Conservation (phyloP, 2,113 vertebrate genomes). For the Cygnus atratus region DNA sequence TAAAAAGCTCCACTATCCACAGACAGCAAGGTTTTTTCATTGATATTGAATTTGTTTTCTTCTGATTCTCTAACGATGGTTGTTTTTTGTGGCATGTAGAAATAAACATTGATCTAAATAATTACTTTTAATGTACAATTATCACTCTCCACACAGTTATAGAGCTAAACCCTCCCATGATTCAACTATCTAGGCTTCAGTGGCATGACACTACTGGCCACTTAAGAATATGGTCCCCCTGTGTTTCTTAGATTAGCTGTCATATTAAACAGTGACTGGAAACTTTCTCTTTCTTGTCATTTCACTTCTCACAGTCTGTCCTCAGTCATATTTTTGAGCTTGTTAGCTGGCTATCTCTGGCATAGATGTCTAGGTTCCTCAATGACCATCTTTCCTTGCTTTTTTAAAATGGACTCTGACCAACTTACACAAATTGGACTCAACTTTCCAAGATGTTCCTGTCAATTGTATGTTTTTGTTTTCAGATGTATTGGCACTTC, state of each 20-base stretch:
- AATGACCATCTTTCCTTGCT: not conserved
- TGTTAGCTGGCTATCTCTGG: not conserved
- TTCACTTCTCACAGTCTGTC: not conserved
- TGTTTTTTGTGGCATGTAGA: not conserved
- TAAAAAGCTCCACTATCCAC: not conserved
- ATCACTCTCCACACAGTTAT: not conserved
- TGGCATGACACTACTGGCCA: not conserved
- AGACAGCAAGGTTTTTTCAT: slow-evolving; percentile 32
- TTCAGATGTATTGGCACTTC: not conserved
- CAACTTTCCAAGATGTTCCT: not conserved
- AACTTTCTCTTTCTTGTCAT: not conserved
- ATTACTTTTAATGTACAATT: not conserved
- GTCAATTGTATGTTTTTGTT: not conserved
- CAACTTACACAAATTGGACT: not conserved
- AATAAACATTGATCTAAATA: not conserved
- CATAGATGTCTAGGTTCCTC: not conserved
- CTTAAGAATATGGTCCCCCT: not conserved
- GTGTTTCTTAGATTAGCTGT: not conserved
- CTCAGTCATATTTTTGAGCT: not conserved
- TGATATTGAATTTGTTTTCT: not conserved
- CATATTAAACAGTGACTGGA: not conserved
- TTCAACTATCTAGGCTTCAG: not conserved
- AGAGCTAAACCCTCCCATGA: not conserved
- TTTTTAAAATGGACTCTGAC: not conserved
- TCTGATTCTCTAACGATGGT: not conserved